Percentiles rank a stretch among this genome's conserved stretches.
Conservation (phyloP, 2,888 invertebrate species). For the Drosophila sordidapex region DNA sequence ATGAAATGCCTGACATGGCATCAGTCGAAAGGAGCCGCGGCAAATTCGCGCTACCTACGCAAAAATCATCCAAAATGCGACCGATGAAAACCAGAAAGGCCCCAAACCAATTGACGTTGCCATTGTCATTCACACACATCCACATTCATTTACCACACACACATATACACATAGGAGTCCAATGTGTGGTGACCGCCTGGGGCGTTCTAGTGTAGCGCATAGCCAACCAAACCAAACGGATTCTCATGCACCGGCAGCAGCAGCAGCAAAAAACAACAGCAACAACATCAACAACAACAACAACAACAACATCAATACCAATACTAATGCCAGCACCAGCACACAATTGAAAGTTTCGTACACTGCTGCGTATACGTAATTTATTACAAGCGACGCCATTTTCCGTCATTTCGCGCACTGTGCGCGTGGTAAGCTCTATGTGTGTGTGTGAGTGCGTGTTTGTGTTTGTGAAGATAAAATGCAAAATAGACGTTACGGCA, state of each 20-base stretch:
- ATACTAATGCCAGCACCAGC: constrained; percentile 19
- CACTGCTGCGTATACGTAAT: constrained; percentile 78
- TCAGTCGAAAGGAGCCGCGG: constrained; percentile 24
- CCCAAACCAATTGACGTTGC: constrained; percentile 75
- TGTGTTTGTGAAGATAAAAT: constrained; percentile 64
- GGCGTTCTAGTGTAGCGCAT: constrained; percentile 48
- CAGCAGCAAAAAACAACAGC: constrained; percentile 17
- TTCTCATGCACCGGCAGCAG: constrained; percentile 27
- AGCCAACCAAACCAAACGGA: constrained; percentile 36
- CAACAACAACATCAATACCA: constrained; percentile 8
- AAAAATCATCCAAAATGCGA: constrained; percentile 47
- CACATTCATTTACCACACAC: constrained; percentile 55
- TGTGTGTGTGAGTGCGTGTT: neutral
- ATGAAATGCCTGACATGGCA: constrained; percentile 73
- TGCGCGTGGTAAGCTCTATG: constrained; percentile 49
- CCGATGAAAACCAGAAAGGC: constrained; percentile 21
- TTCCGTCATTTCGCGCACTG: constrained; percentile 62
- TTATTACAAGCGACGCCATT: constrained; percentile 79
- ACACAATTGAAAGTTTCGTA: constrained; percentile 62
- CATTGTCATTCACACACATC: constrained; percentile 70
- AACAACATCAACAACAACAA: neutral
- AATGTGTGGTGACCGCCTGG: constrained; percentile 59
- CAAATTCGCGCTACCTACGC: constrained; percentile 54
- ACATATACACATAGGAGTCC: constrained; percentile 23
- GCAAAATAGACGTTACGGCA: constrained; percentile 74